Evolutionary conservation across 2,113 vertebrate genomes (phyloP).

Genomic region (Emydocephalus ijimae): DNA sequence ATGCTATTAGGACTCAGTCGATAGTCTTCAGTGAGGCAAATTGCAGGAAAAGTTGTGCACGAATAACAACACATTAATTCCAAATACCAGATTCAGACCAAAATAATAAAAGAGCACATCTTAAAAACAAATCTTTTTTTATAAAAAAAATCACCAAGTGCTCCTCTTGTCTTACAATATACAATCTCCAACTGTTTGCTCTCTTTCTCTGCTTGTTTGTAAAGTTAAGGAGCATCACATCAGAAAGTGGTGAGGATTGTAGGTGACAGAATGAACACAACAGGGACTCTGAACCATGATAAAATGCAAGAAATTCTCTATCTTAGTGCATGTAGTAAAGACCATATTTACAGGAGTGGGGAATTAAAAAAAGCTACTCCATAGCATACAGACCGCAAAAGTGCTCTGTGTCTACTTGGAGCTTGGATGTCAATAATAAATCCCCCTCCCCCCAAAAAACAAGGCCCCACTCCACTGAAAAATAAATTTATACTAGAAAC

Average conservation of each 20-base stretch:
- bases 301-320: background rate
- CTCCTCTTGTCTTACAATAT: slow-evolving; percentile 35
- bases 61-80: slow-evolving; percentile 32
- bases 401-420: background rate
- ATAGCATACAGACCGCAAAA: background rate
- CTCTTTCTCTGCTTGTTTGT: slow-evolving; percentile 26
- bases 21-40: background rate
- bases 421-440: background rate
- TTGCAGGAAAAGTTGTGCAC: background rate
- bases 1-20: slow-evolving; percentile 16
- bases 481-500: slow-evolving; percentile 14
- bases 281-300: background rate
- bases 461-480: background rate
- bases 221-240: slow-evolving; percentile 34
- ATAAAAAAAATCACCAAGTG: background rate
- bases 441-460: background rate
- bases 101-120: background rate
- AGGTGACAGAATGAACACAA: background rate
- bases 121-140: background rate
- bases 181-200: background rate
- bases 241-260: background rate
- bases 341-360: background rate
- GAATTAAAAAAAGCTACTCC: slow-evolving; percentile 15
- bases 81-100: background rate
- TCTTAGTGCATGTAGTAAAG: background rate